These are phyloP conservation scores for Pelagia noctiluca DNA, from an alignment of 30 jellyfish, hydroid and myxozoan species.

Conservation along the genomic window DNA sequence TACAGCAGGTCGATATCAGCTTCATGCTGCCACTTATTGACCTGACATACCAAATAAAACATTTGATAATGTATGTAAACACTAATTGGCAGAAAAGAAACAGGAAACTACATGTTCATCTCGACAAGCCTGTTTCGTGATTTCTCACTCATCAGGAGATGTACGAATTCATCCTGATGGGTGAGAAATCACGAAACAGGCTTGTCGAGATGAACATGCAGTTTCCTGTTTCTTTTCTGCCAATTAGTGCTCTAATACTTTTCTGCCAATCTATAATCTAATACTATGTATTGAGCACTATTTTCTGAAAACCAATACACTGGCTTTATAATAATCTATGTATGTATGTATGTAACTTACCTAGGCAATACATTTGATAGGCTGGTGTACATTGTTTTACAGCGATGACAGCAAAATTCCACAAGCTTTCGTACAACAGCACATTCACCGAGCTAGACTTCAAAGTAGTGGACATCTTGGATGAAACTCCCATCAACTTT, in stretches of 20 bases:
- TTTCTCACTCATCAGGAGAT: no score
- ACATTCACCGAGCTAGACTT: not conserved
- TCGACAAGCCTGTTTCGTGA: no score
- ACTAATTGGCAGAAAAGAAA: no score
- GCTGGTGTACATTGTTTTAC: not conserved
- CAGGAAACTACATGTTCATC: no score
- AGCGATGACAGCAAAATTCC: not conserved
- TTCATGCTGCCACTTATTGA: no score
- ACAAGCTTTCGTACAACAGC: slow-evolving; percentile 1
- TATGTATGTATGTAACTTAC: not conserved
- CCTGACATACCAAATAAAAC: no score
- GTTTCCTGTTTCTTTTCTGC: no score
- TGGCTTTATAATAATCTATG: not conserved
- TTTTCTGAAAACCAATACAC: not conserved
- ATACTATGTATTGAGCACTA: not conserved
- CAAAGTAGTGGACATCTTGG: not conserved
- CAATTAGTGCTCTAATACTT: not conserved
- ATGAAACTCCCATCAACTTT: not conserved
- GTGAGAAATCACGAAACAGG: no score
- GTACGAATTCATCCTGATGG: no score
- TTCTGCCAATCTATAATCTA: not conserved
- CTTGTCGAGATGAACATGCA: no score
- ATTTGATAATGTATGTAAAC: no score
- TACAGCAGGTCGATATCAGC: no score
- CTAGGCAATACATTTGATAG: not conserved